Evolutionary conservation across 2,888 invertebrate genomes (phyloP).

Genomic region (Cepaea hortensis): DNA sequence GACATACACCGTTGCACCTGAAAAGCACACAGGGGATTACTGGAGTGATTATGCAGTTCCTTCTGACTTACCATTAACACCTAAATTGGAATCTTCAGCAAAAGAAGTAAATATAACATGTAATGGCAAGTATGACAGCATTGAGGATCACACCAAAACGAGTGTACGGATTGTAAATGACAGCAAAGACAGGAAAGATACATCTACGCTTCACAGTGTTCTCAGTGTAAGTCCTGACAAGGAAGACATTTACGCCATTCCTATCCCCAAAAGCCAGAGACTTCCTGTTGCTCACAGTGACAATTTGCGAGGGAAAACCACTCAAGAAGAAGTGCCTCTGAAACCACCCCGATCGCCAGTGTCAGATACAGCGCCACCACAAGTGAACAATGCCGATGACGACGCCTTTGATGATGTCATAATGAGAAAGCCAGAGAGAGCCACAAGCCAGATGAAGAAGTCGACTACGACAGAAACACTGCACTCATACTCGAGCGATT

Average conservation of each 20-base stretch:
- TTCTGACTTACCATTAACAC: background rate
- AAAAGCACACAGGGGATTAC: background rate
- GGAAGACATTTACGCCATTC: conserved; percentile 37
- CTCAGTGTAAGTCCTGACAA: background rate
- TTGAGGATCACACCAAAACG: background rate
- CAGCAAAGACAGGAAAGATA: background rate
- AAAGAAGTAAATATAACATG: background rate
- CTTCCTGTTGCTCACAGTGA: background rate
- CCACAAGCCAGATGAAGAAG: conserved; percentile 42
- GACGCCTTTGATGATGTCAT: conserved; percentile 17
- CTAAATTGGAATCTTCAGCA: background rate
- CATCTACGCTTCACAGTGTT: background rate
- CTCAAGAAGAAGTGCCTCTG: background rate
- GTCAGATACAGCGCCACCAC: background rate
- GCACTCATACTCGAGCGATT: background rate
- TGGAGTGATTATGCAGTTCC: conserved; percentile 11
- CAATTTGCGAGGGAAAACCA: background rate
- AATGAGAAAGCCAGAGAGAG: background rate
- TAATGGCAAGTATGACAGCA: background rate
- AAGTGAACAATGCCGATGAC: background rate
- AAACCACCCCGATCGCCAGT: background rate
- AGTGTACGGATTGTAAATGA: background rate
- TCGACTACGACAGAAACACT: conserved; percentile 32
- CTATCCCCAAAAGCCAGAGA: conserved; percentile 30
- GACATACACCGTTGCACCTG: too few species aligned